These are phyloP conservation scores for western clawed frog (Xenopus tropicalis) DNA, from an alignment of 2,113 vertebrate species.

Conservation along the genomic window DNA sequence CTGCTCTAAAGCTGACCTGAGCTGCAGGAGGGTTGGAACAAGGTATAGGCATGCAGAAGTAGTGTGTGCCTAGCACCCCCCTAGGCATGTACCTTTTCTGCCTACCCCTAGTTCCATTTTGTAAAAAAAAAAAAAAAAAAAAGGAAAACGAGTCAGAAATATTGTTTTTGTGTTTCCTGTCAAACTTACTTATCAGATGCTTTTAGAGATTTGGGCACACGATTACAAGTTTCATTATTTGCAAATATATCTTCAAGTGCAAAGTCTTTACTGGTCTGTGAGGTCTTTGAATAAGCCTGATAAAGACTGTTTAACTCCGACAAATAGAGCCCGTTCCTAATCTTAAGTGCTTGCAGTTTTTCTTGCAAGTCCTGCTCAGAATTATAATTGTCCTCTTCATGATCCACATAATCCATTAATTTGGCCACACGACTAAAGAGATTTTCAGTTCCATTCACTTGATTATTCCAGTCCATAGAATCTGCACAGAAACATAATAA, in stretches of 20 bases:
- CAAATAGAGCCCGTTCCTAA: constrained; percentile 57
- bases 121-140: too few relatives aligned
- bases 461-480: neutral
- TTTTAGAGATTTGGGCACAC: neutral
- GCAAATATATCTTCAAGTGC: neutral
- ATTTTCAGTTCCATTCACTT: neutral
- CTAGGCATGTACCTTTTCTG: too few relatives aligned
- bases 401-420: constrained; percentile 45
- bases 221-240: neutral
- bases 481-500: neutral
- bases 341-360: constrained; percentile 56
- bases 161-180: too few relatives aligned
- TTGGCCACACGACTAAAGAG: constrained; percentile 38
- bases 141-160: too few relatives aligned
- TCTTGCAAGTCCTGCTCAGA: constrained; percentile 54
- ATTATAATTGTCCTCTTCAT: constrained; percentile 43
- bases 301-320: constrained; percentile 56
- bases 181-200: neutral
- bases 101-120: too few relatives aligned
- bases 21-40: too few relatives aligned
- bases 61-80: too few relatives aligned
- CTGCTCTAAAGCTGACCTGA: too few relatives aligned
- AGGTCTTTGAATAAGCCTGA: constrained; percentile 48
- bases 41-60: too few relatives aligned
- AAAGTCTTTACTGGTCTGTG: constrained; percentile 45